These are phyloP conservation scores for Gasteruption jaculator DNA, from an alignment of 2,888 invertebrate genomes.

Conservation along the genomic window DNA sequence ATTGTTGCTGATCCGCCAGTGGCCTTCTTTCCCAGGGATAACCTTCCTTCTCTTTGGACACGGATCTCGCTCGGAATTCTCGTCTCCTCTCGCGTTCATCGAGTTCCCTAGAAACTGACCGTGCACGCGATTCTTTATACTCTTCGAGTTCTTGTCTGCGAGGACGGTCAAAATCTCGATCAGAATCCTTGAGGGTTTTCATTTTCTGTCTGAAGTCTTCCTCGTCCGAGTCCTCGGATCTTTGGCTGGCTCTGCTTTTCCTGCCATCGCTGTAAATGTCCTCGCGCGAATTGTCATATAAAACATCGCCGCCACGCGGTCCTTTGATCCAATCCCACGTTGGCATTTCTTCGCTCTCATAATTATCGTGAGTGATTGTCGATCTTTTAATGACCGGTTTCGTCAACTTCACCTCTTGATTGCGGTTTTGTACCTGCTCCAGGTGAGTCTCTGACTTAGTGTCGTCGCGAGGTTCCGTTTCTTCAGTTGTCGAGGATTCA, in stretches of 20 bases:
- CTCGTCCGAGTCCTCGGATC: conserved; percentile 24
- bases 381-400: conserved; percentile 19
- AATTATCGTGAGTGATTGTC: conserved; percentile 16
- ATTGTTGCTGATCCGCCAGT: conserved; percentile 27
- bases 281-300: too few species aligned
- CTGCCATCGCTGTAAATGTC: conserved; percentile 19
- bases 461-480: too few species aligned
- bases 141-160: conserved; percentile 8
- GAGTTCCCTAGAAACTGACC: background rate
- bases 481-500: too few species aligned
- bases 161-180: background rate
- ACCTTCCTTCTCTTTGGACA: conserved; percentile 10
- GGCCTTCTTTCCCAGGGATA: conserved; percentile 9
- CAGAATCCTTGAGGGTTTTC: conserved; percentile 3
- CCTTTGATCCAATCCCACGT: conserved; percentile 15
- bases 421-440: too few species aligned
- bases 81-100: conserved; percentile 10
- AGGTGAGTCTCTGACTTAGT: too few species aligned
- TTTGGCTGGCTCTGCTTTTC: conserved; percentile 27
- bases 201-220: too few species aligned
- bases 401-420: too few species aligned
- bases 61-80: conserved; percentile 1
- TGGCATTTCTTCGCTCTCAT: conserved; percentile 17
- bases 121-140: background rate
- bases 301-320: conserved; percentile 11